A percentile compares a stretch with the other conserved stretches of the same genome.
Evolutionary conservation across 2,113 vertebrate species (phyloP).

Genomic region (Dipodomys spectabilis): DNA sequence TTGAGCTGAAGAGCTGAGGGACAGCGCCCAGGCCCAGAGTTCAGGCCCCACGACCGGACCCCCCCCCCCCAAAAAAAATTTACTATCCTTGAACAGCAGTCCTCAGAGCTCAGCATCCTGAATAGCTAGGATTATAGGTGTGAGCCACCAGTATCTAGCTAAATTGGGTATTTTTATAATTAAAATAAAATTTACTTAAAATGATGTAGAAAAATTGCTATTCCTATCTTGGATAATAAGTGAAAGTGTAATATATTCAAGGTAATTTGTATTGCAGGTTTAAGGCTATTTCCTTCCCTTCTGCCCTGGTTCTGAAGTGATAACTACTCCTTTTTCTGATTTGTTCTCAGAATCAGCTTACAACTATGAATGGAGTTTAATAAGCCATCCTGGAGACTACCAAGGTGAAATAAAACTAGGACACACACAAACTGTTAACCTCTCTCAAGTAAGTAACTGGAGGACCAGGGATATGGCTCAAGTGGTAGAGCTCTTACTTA

Average conservation of each 20-base stretch:
- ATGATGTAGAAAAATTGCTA: neutral
- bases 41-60: no score
- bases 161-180: neutral
- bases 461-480: no score
- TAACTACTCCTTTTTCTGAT: constrained; percentile 40
- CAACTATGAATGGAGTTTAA: constrained; percentile 88
- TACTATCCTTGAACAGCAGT: no score
- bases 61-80: no score
- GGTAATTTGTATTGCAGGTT: neutral
- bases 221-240: neutral
- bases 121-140: no score
- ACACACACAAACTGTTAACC: constrained; percentile 82
- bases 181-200: neutral
- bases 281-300: neutral
- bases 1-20: no score
- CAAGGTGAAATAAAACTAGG: constrained; percentile 85
- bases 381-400: constrained; percentile 86
- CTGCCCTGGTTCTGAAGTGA: neutral
- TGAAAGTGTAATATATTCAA: neutral
- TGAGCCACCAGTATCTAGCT: no score
- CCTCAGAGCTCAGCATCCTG: no score
- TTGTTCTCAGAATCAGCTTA: constrained; percentile 84
- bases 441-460: constrained; percentile 86
- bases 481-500: no score
- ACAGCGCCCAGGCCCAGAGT: no score